Percentiles rank a stretch among this genome's conserved stretches.
phyloP scores from a whole-genome alignment of 2,888 invertebrate genomes.

The Serripes groenlandicus region DNA sequence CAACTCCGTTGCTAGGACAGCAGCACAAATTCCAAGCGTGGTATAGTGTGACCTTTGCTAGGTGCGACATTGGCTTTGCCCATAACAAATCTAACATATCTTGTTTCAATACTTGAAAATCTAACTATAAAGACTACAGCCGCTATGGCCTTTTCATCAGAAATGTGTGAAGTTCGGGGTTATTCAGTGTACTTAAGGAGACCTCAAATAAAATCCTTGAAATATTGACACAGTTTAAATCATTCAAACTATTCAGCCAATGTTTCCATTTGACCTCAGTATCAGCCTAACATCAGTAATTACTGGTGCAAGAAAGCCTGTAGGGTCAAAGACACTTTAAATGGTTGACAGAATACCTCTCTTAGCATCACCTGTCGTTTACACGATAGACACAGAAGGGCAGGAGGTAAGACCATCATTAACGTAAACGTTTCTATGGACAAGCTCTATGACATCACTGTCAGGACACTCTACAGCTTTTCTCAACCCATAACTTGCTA shows the following conservation, averaged over 20 bases:
- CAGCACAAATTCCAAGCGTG: constrained; percentile 27
- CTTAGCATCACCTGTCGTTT: too few species aligned
- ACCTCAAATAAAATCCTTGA: constrained; percentile 34
- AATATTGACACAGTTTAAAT: constrained; percentile 32
- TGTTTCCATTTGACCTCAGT: constrained; percentile 33
- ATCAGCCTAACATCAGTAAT: neutral
- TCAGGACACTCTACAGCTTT: too few species aligned
- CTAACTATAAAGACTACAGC: constrained; percentile 55
- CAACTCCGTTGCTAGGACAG: constrained; percentile 53
- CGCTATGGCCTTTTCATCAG: constrained; percentile 65
- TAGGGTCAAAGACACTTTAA: constrained; percentile 14
- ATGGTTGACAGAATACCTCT: constrained; percentile 29
- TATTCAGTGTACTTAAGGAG: neutral
- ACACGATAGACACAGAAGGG: too few species aligned
- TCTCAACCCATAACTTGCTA: too few species aligned
- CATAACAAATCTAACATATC: constrained; percentile 41
- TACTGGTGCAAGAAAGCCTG: constrained; percentile 23
- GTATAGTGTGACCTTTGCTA: constrained; percentile 45
- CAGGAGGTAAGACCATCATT: too few species aligned
- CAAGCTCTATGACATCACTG: too few species aligned
- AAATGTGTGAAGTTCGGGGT: constrained; percentile 51
- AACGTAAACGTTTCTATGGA: too few species aligned
- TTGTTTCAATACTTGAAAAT: neutral
- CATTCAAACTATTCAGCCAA: constrained; percentile 49
- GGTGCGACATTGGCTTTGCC: constrained; percentile 66